Base-by-base conservation (phyloP, 2,888 invertebrate genomes). In the Galerucella pusilla region DNA sequence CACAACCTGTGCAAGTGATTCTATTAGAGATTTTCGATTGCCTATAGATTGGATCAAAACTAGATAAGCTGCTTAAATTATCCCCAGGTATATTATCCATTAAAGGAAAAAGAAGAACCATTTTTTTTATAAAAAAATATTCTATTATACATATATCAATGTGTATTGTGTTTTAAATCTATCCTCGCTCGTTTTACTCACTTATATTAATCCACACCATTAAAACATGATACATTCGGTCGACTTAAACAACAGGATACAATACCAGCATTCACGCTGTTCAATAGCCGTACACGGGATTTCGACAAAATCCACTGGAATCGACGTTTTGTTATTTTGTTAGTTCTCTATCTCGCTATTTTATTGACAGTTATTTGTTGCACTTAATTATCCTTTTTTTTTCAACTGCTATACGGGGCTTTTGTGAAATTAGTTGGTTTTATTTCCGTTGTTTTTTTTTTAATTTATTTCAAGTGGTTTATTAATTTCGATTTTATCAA, bases 191-290 rank as follows among this genome's bases (percentile, higher is more conserved):
- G 20, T 45, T 12, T 42, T 11, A 20, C 20, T 65, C 46, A 65
- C n/a, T 42, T 46, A 65, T 46, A 65, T 65, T 65, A 65, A 65
- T 65, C 64, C 64, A 46, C 16, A 12, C 25, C 16, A 63, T 49
- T 70, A 68, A 42, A 68, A 71, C 71, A 49, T 54, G 71, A 64
- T 64, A 64, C 54, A 71, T 54, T 71, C 64, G 64, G 42, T 42
- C 35, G 64, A 54, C 54, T 52, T 45, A 71, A 71, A 71, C 64
- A 65, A 65, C 45, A 45, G 59, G 59, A 71, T 14, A 71, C 71
- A 71, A 54, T 42, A 64, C 71, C 63, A 71, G 45, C 64, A 65
- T 65, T 65, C 64, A 65, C 12, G 20, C 45, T 46, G 35, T 64
- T 65, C 64, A 42, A 65, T 46, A 20, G 46, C 64, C 64, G 45